These are phyloP conservation scores for Poecilia wingei DNA, from an alignment of 2,797 vertebrate species.

Conservation along the genomic window DNA sequence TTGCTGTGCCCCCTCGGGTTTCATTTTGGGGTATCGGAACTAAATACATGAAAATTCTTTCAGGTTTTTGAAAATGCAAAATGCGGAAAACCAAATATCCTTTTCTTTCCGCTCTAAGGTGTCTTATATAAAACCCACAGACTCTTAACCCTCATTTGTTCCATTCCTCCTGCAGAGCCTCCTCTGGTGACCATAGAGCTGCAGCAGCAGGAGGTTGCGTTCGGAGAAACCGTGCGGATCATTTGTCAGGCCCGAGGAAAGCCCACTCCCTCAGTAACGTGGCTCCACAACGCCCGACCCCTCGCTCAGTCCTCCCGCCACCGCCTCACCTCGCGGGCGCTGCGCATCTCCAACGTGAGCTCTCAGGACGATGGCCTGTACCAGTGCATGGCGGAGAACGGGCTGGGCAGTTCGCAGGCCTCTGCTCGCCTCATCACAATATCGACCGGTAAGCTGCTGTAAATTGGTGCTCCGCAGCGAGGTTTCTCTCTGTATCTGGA, in stretches of 20 bases:
- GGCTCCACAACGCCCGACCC: slow-evolving; percentile 90
- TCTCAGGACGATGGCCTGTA: slow-evolving; percentile 93
- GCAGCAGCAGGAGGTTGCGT: slow-evolving; percentile 87
- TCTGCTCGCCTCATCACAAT: slow-evolving; percentile 87
- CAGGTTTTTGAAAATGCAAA: neutral
- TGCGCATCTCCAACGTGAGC: slow-evolving; percentile 86
- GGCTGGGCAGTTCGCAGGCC: slow-evolving; percentile 92
- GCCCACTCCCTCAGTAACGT: slow-evolving; percentile 88
- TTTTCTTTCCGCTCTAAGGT: neutral
- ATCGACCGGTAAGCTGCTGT: slow-evolving; percentile 78
- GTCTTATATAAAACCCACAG: neutral
- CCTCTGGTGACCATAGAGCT: slow-evolving; percentile 92
- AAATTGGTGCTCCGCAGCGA: neutral
- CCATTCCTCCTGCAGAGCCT: slow-evolving; percentile 82
- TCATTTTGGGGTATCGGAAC: neutral
- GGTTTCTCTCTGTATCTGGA: neutral
- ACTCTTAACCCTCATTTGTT: neutral
- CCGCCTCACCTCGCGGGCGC: slow-evolving; percentile 77
- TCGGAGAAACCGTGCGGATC: slow-evolving; percentile 90
- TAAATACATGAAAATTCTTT: neutral
- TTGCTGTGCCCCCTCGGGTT: neutral
- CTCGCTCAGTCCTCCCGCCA: slow-evolving; percentile 85
- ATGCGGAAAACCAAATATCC: neutral
- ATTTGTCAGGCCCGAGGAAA: slow-evolving; percentile 90
- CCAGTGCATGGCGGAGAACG: slow-evolving; percentile 97